These are phyloP conservation scores for Geotrypetes seraphini DNA, from an alignment of 2,797 vertebrate species.

Conservation along the genomic window DNA sequence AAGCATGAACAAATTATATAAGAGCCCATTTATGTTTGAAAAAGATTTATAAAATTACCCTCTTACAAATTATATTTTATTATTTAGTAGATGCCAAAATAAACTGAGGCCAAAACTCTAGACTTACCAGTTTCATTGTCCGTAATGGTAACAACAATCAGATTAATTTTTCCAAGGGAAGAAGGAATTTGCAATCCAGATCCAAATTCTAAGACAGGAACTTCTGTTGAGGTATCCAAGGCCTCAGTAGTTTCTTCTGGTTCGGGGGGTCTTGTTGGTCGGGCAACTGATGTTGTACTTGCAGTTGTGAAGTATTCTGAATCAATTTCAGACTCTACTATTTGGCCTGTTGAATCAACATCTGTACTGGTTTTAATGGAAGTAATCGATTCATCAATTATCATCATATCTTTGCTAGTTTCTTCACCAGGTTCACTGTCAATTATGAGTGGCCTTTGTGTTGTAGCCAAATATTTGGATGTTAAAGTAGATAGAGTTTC, in stretches of 20 bases:
- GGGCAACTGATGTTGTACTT: conserved; percentile 24
- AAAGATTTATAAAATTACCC: too few relatives aligned
- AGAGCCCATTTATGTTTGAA: too few relatives aligned
- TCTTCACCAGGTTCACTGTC: conserved; percentile 43
- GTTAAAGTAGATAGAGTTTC: conserved; percentile 19
- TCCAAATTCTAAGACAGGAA: conserved; percentile 36
- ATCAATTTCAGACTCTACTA: conserved; percentile 44
- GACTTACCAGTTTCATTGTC: conserved; percentile 77
- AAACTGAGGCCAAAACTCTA: too few relatives aligned
- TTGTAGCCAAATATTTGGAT: conserved; percentile 10
- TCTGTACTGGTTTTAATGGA: conserved; percentile 29
- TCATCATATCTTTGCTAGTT: conserved; percentile 32
- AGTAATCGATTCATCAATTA: conserved; percentile 59
- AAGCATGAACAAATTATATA: too few relatives aligned
- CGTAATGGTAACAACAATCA: conserved; percentile 59
- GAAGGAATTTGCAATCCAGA: conserved; percentile 10
- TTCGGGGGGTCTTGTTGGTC: conserved; percentile 25
- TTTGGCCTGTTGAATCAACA: conserved; percentile 34
- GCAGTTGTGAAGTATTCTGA: conserved; percentile 57
- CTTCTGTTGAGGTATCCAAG: conserved; percentile 28
- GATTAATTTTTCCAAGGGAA: conserved; percentile 33
- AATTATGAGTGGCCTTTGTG: conserved; percentile 27
- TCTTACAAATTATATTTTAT: too few relatives aligned
- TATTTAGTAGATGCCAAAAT: too few relatives aligned
- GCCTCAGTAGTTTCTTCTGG: conserved; percentile 31